A percentile compares a stretch with the other conserved stretches of the same genome.
phyloP scores from a whole-genome alignment of 2,888 invertebrate species.

The Pedicia rivosa region DNA sequence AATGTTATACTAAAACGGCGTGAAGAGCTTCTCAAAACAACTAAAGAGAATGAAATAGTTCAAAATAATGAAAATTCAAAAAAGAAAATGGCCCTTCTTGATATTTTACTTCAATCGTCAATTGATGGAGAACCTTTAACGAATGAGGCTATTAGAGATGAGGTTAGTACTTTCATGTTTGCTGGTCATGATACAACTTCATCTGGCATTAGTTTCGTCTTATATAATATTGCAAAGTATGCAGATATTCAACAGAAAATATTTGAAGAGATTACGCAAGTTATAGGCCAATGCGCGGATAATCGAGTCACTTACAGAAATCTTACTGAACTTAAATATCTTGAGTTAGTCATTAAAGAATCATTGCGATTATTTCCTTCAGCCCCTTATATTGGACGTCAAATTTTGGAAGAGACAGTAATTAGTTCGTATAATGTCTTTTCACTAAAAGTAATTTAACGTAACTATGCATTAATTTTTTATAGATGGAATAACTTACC shows the following conservation, averaged over 20 bases:
- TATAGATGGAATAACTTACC: conserved; percentile 26
- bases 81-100: conserved; percentile 49
- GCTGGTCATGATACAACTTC: conserved; percentile 40
- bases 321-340: conserved; percentile 23
- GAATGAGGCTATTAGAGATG: conserved; percentile 44
- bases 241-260: conserved; percentile 33
- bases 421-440: conserved; percentile 20
- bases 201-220: conserved; percentile 33
- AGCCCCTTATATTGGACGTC: conserved; percentile 26
- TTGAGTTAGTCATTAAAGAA: conserved; percentile 28
- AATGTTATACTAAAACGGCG: conserved; percentile 20
- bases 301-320: conserved; percentile 23
- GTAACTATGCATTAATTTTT: background rate
- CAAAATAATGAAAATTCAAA: conserved; percentile 30
- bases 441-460: background rate
- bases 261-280: conserved; percentile 28
- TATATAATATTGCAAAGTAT: conserved; percentile 33
- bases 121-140: conserved; percentile 40
- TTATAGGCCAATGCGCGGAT: conserved; percentile 26
- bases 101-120: conserved; percentile 43
- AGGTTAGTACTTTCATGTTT: conserved; percentile 61
- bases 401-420: conserved; percentile 23
- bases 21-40: conserved; percentile 2
- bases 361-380: conserved; percentile 26
- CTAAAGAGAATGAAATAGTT: background rate